These are phyloP conservation scores for Boloria euphrosyne DNA, from an alignment of 2,888 invertebrate genomes.

Conservation along the genomic window DNA sequence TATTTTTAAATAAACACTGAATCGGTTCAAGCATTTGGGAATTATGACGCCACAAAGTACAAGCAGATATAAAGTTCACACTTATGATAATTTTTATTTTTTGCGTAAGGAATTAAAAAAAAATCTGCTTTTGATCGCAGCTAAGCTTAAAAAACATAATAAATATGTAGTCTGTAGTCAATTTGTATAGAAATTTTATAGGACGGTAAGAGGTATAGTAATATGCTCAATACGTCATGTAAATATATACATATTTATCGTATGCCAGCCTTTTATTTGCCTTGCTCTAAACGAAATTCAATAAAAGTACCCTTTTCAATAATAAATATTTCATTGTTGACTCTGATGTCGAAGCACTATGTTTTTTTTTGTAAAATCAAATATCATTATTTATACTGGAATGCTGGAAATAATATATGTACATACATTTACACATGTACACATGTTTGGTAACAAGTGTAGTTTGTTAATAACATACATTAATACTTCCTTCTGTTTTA, in stretches of 20 bases:
- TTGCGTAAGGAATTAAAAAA: too few relatives aligned
- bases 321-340: slow-evolving; percentile 12
- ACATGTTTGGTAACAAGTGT: too few relatives aligned
- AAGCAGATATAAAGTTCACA: too few relatives aligned
- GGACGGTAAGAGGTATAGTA: slow-evolving; percentile 6
- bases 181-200: slow-evolving; percentile 2
- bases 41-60: too few relatives aligned
- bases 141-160: background rate
- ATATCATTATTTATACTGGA: background rate
- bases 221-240: slow-evolving; percentile 15
- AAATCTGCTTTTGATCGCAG: too few relatives aligned
- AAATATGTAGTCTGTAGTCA: background rate
- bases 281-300: slow-evolving; percentile 10
- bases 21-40: too few relatives aligned
- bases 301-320: slow-evolving; percentile 20
- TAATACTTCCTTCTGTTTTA: too few relatives aligned
- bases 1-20: too few relatives aligned
- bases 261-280: slow-evolving; percentile 11
- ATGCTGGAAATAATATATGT: too few relatives aligned
- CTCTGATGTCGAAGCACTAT: slow-evolving; percentile 1
- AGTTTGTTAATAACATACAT: too few relatives aligned
- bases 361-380: slow-evolving; percentile 1
- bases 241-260: slow-evolving; percentile 6
- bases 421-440: too few relatives aligned
- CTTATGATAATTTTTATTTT: too few relatives aligned